These are phyloP conservation scores for Helogale parvula DNA, from an alignment of 2,113 vertebrate species.

Conservation along the genomic window DNA sequence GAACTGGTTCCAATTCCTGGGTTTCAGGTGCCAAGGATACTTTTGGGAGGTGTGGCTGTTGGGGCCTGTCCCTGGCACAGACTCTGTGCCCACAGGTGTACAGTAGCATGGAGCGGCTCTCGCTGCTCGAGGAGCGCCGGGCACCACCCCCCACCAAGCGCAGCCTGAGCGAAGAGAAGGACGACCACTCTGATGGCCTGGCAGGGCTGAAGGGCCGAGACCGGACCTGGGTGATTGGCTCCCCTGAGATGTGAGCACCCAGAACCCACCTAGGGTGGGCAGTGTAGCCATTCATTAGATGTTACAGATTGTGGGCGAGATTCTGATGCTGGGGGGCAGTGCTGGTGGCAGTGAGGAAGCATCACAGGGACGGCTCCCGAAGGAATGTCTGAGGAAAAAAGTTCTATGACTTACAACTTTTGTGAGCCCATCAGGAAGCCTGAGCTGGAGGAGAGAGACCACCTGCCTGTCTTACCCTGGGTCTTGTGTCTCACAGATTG, in stretches of 20 bases:
- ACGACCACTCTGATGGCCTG: conserved; percentile 91
- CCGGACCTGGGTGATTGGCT: conserved; percentile 95
- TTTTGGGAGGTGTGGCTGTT: background rate
- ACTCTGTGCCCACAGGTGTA: conserved; percentile 89
- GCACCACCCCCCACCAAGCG: conserved; percentile 94
- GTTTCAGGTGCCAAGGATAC: background rate
- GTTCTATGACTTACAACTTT: background rate
- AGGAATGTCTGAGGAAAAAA: background rate
- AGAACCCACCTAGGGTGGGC: background rate
- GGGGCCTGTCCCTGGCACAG: background rate
- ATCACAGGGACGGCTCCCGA: background rate
- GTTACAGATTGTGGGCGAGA: background rate
- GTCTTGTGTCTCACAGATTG: conserved; percentile 83
- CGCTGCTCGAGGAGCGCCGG: conserved; percentile 94
- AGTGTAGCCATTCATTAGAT: background rate
- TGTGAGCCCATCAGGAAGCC: background rate
- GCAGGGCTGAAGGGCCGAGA: conserved; percentile 91
- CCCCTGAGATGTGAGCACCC: conserved; percentile 94
- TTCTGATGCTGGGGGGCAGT: background rate
- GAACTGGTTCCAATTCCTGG: background rate
- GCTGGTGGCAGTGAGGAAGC: background rate
- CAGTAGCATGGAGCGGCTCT: conserved; percentile 98
- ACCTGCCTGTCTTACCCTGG: background rate
- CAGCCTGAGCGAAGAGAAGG: conserved; percentile 96
- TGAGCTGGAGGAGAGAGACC: background rate